Percentiles rank a stretch among this genome's conserved stretches.
Conservation (phyloP, 1,140 invertebrate species). For the Drosophila busckii region DNA sequence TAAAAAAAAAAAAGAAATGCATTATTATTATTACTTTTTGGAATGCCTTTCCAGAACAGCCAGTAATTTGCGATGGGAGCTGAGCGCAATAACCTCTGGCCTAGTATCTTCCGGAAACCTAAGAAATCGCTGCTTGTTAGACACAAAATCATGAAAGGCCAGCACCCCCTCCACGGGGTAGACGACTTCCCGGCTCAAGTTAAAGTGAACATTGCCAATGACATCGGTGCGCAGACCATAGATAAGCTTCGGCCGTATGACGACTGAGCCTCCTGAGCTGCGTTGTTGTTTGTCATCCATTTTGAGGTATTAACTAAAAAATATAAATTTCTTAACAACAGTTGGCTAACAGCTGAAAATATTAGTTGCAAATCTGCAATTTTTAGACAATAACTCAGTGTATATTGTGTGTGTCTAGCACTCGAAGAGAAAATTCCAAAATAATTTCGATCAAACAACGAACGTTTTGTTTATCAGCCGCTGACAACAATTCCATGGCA, state of each 20-base stretch:
- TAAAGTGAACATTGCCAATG: conserved; percentile 82
- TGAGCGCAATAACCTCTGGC: conserved; percentile 65
- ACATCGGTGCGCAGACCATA: conserved; percentile 83
- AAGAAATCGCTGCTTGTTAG: conserved; percentile 80
- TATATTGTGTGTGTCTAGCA: conserved; percentile 8
- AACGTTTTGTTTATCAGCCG: conserved; percentile 32
- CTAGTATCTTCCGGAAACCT: conserved; percentile 61
- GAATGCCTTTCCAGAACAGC: conserved; percentile 59
- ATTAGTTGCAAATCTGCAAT: conserved; percentile 5
- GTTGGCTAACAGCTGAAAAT: no score
- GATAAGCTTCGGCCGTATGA: conserved; percentile 80
- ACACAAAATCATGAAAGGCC: conserved; percentile 81
- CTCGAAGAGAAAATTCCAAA: conserved; percentile 9
- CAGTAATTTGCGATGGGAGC: conserved; percentile 64
- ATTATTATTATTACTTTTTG: conserved; percentile 42
- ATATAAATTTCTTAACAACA: conserved; percentile 34
- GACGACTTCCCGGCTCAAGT: conserved; percentile 82
- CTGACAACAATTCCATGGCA: conserved; percentile 68
- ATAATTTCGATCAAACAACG: conserved; percentile 68
- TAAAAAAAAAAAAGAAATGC: not conserved
- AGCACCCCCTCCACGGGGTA: conserved; percentile 84
- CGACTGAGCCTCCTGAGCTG: conserved; percentile 25
- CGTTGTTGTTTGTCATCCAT: conserved; percentile 41
- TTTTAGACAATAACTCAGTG: conserved; percentile 30
- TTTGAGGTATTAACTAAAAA: conserved; percentile 19